These are phyloP conservation scores for Tinea pellionella DNA, from an alignment of 2,888 invertebrate species.

Conservation along the genomic window DNA sequence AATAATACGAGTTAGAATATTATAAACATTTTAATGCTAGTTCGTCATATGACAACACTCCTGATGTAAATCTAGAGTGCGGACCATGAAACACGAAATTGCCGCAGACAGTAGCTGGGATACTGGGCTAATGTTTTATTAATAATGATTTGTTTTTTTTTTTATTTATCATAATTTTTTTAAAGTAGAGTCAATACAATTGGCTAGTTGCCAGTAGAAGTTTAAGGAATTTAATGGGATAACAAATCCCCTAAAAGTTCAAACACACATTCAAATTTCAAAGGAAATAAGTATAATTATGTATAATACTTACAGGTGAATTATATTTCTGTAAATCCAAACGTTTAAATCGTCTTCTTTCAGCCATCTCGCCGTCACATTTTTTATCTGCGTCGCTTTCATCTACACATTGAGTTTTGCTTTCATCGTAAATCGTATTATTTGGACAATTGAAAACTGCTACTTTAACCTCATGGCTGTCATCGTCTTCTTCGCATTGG, in stretches of 20 bases:
- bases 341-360: constrained; percentile 64
- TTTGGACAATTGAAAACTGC: constrained; percentile 81
- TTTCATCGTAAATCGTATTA: constrained; percentile 80
- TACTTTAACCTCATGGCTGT: constrained; percentile 78
- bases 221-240: too few species aligned
- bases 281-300: too few species aligned
- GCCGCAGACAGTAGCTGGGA: too few species aligned
- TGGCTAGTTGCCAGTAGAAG: too few species aligned
- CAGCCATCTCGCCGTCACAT: constrained; percentile 69
- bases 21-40: not conserved
- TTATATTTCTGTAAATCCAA: constrained; percentile 33
- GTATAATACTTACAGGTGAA: constrained; percentile 6
- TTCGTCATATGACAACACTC: not conserved
- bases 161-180: too few species aligned
- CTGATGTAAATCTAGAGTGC: too few species aligned
- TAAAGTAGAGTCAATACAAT: too few species aligned
- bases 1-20: constrained; percentile 8
- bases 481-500: constrained; percentile 78
- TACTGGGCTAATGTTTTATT: too few species aligned
- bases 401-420: constrained; percentile 76
- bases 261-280: too few species aligned
- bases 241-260: too few species aligned
- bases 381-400: constrained; percentile 68
- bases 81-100: too few species aligned
- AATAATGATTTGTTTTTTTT: too few species aligned